Conservation (phyloP, 2,113 vertebrate genomes). For the Lucifuga dentata region DNA sequence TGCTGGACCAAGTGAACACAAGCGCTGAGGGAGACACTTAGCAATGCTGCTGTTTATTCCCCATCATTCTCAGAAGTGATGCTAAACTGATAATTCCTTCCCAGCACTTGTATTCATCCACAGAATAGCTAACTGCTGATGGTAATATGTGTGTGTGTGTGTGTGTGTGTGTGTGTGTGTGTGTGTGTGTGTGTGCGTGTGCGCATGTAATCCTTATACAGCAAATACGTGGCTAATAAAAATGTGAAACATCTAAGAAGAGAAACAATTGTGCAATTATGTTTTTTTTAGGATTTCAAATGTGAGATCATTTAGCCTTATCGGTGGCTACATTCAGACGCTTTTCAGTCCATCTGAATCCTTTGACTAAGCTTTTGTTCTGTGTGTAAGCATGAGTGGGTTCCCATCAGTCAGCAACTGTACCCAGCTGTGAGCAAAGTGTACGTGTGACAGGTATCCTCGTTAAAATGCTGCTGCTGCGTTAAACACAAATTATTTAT, state of each 20-base stretch:
- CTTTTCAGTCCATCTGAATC: not conserved
- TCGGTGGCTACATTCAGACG: not conserved
- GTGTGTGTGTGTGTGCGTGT: not conserved
- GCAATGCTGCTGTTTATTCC: conserved; percentile 74
- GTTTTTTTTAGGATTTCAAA: not conserved
- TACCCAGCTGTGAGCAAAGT: conserved; percentile 36
- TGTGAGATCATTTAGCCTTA: not conserved
- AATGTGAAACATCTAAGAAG: not conserved
- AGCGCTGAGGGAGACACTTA: conserved; percentile 75
- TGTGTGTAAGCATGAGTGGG: not conserved
- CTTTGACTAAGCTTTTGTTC: conserved; percentile 9
- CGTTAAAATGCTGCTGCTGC: conserved; percentile 73
- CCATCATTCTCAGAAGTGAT: conserved; percentile 77
- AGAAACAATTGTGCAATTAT: not conserved
- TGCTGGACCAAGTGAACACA: conserved; percentile 62
- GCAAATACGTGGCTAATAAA: conserved; percentile 1
- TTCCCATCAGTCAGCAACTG: conserved; percentile 40
- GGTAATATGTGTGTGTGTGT: conserved; percentile 1
- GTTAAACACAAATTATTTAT: conserved; percentile 82
- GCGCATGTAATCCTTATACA: not conserved
- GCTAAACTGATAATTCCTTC: conserved; percentile 58
- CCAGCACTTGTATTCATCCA: conserved; percentile 45
- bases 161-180: conserved; percentile 9
- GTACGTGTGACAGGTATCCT: conserved; percentile 73
- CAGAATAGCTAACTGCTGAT: conserved; percentile 9